Percentiles rank a stretch among this genome's conserved stretches.
Conservation (phyloP, 2,888 invertebrate species). For the Tetropium fuscum region DNA sequence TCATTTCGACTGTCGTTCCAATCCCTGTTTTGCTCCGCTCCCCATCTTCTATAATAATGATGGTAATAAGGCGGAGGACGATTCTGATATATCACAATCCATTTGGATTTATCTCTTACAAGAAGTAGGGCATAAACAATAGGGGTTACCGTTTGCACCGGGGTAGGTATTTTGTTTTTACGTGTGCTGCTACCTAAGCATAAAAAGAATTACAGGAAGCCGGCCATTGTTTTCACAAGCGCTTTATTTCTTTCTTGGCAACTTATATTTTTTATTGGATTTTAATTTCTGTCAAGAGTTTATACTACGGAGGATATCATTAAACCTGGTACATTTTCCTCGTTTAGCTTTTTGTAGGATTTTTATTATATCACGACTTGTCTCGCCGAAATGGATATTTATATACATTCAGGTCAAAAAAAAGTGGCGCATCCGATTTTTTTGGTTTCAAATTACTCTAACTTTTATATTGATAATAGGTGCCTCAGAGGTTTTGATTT, state of each 20-base stretch:
- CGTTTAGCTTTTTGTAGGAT: too few relatives aligned
- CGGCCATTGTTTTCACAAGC: neutral
- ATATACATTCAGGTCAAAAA: too few relatives aligned
- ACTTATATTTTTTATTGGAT: neutral
- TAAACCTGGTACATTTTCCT: too few relatives aligned
- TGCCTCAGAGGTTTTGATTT: too few relatives aligned
- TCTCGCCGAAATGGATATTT: too few relatives aligned
- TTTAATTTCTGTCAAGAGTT: too few relatives aligned
- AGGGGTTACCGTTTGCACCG: conserved; percentile 6
- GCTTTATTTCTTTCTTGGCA: conserved; percentile 4
- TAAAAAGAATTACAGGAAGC: conserved; percentile 1
- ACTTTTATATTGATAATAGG: too few relatives aligned
- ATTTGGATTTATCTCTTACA: conserved; percentile 23
- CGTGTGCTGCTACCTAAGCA: conserved; percentile 4
- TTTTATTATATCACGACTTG: too few relatives aligned
- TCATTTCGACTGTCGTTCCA: conserved; percentile 16
- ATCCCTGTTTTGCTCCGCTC: conserved; percentile 12
- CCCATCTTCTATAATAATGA: conserved; percentile 24
- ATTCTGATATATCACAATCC: conserved; percentile 23
- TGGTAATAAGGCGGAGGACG: conserved; percentile 21
- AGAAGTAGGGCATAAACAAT: conserved; percentile 10
- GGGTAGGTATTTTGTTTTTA: conserved; percentile 7
- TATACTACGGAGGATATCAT: too few relatives aligned
- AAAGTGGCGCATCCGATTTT: too few relatives aligned
- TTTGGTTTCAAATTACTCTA: too few relatives aligned